Conservation (phyloP, 2,797 vertebrate genomes). For the Anguilla anguilla region DNA sequence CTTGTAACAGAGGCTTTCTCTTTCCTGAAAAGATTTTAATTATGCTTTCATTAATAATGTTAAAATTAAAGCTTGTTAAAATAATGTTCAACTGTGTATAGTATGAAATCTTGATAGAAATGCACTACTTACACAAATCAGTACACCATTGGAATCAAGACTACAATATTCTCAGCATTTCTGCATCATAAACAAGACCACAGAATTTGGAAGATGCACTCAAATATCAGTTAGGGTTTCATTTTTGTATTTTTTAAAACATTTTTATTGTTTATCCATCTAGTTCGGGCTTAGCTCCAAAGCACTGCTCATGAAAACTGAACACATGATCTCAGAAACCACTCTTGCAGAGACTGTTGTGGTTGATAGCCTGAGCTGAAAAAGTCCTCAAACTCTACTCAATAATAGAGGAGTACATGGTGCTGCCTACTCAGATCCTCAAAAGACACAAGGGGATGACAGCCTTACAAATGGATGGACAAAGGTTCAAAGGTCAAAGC, state of each 20-base stretch:
- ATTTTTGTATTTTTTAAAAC: background rate
- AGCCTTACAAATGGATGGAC: constrained; percentile 69
- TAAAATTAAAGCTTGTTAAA: background rate
- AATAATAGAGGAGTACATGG: background rate
- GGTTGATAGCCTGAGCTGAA: background rate
- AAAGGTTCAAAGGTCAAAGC: constrained; percentile 62
- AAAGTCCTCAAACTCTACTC: background rate
- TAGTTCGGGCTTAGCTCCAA: background rate
- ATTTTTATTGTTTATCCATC: background rate
- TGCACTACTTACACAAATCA: background rate
- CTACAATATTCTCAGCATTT: background rate
- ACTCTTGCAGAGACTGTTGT: background rate
- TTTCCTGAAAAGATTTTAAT: background rate
- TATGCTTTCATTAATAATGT: background rate
- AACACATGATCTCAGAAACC: background rate
- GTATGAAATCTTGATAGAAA: background rate
- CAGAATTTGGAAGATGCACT: background rate
- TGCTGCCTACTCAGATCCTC: constrained; percentile 47
- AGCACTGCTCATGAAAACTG: background rate
- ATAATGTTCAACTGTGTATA: background rate
- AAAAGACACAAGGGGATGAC: constrained; percentile 57
- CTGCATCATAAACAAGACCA: background rate
- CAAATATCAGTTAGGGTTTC: background rate
- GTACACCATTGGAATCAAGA: background rate
- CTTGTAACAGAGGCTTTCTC: background rate